phyloP scores from a whole-genome alignment of 2,113 vertebrate genomes.

The Theristicus caerulescens region DNA sequence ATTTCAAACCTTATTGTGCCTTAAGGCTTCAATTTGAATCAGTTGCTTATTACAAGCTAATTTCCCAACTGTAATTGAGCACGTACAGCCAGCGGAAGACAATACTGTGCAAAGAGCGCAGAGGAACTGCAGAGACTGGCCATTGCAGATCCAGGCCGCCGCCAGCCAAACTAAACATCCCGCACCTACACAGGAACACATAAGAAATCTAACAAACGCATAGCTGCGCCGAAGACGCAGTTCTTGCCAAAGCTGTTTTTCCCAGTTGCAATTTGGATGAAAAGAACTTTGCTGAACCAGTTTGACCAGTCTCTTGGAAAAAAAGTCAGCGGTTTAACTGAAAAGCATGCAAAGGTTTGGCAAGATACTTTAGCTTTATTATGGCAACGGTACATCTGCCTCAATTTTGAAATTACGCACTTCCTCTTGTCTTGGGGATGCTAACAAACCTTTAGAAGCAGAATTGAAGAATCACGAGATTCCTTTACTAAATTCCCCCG shows the following conservation, averaged over 20 bases:
- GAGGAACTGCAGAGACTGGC: background rate
- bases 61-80: rapidly evolving
- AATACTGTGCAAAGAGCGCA: rapidly evolving
- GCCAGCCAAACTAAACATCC: background rate
- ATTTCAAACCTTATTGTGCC: background rate
- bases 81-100: rapidly evolving
- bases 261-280: no score
- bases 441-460: background rate
- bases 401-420: rapidly evolving
- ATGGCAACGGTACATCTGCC: background rate
- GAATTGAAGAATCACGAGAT: background rate
- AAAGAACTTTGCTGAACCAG: background rate
- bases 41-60: rapidly evolving
- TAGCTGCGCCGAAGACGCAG: rapidly evolving
- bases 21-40: background rate
- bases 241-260: background rate
- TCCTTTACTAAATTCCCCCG: background rate
- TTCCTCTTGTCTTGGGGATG: background rate
- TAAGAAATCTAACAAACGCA: rapidly evolving
- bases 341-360: background rate
- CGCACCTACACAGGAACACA: background rate
- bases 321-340: background rate
- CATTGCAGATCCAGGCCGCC: rapidly evolving
- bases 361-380: background rate
- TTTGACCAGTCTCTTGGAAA: background rate